phyloP scores from a whole-genome alignment of 2,113 vertebrate genomes.

The Xiphias gladius region DNA sequence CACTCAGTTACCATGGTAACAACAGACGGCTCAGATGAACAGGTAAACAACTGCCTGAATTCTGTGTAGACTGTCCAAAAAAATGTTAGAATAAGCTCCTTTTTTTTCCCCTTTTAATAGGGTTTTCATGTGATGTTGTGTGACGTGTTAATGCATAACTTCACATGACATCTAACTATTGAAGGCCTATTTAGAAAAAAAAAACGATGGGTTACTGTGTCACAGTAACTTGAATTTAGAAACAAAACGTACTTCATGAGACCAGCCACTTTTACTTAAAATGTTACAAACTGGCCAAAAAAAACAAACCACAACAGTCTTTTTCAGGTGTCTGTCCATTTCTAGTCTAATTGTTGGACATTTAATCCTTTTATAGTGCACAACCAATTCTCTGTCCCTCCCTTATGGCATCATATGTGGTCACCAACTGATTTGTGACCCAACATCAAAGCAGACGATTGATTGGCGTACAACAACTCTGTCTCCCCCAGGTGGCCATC shows the following conservation, averaged over 20 bases:
- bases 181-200: background rate
- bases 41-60: slow-evolving; percentile 81
- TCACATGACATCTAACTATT: background rate
- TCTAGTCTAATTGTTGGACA: background rate
- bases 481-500: slow-evolving; percentile 92
- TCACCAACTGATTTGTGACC: background rate
- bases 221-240: background rate
- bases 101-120: background rate
- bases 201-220: background rate
- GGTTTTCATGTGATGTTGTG: background rate
- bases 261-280: background rate
- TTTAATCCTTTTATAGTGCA: background rate
- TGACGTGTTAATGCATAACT: background rate
- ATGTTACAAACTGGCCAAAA: background rate
- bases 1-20: slow-evolving; percentile 97
- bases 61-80: background rate
- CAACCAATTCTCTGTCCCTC: background rate
- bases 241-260: background rate
- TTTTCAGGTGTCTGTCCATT: background rate
- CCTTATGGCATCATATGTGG: background rate
- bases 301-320: background rate
- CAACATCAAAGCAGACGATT: background rate
- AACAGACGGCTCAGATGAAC: slow-evolving; percentile 92
- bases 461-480: slow-evolving; percentile 19
- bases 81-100: no score